phyloP scores from a whole-genome alignment of 2,797 vertebrate species.

The Lutra lutra region DNA sequence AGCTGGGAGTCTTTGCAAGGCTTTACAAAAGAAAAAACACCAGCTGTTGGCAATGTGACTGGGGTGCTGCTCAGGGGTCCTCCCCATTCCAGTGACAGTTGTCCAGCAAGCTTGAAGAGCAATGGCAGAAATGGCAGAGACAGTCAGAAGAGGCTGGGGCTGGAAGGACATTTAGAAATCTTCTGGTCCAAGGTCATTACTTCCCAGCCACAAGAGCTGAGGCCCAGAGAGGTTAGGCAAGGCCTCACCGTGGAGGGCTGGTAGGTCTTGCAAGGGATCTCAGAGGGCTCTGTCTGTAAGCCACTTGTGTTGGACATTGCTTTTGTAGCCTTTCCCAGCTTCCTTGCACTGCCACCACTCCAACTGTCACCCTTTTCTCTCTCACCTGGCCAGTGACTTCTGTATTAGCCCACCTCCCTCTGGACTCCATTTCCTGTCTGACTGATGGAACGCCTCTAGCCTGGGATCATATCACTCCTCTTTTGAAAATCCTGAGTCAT shows the following conservation, averaged over 20 bases:
- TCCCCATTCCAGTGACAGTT: neutral
- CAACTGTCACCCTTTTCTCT: neutral
- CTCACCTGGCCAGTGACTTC: neutral
- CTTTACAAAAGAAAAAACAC: neutral
- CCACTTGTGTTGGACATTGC: neutral
- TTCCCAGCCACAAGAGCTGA: neutral
- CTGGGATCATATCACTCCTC: neutral
- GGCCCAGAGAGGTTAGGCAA: neutral
- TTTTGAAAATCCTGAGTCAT: neutral
- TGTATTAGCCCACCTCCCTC: neutral
- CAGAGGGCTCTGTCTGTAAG: neutral
- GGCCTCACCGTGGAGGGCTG: rapidly evolving
- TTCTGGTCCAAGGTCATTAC: neutral
- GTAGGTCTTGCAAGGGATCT: neutral
- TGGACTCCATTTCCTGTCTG: neutral
- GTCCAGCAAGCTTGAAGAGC: neutral
- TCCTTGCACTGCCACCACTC: neutral
- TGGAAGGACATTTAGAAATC: constrained; percentile 1
- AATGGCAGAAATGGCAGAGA: neutral
- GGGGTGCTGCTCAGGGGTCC: too few species aligned
- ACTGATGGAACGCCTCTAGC: neutral
- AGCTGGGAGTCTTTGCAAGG: neutral
- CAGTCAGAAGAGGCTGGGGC: neutral
- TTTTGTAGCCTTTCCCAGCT: neutral
- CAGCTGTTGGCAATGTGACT: neutral